Conservation (phyloP, 2,797 vertebrate species). For the Tokudaia tokunoshimensis region DNA sequence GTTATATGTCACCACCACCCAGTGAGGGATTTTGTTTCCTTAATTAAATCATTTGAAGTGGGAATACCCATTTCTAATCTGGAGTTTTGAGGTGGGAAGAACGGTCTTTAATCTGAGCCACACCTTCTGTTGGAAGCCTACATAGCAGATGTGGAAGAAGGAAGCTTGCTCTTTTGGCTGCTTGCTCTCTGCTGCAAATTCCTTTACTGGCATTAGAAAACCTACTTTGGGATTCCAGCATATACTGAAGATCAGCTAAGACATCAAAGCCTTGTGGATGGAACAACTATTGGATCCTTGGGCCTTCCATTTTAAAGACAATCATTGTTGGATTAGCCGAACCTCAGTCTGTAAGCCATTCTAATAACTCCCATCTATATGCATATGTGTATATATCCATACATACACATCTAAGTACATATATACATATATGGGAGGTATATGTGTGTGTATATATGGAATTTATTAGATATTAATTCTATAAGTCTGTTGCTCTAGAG, state of each 20-base stretch:
- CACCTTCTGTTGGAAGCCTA: background rate
- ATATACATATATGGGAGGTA: background rate
- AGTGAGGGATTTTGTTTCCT: background rate
- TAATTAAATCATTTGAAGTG: background rate
- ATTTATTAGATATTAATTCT: background rate
- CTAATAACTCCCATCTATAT: background rate
- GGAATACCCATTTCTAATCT: background rate
- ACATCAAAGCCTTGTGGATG: background rate
- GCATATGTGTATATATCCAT: background rate
- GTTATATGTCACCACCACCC: background rate
- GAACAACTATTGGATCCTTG: background rate
- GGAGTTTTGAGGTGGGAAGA: background rate
- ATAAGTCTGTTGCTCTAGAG: background rate
- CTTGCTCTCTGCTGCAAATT: background rate
- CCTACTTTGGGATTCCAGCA: too few species aligned
- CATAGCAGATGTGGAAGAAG: background rate
- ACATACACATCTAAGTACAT: background rate
- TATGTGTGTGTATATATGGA: background rate
- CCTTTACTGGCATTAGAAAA: background rate
- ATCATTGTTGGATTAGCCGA: background rate
- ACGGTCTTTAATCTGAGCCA: background rate
- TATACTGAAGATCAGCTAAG: background rate
- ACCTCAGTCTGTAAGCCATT: background rate
- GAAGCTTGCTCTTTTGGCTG: background rate
- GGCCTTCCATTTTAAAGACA: background rate